These are phyloP conservation scores for Chrosomus eos DNA, from an alignment of 2,797 vertebrate species.

Conservation along the genomic window DNA sequence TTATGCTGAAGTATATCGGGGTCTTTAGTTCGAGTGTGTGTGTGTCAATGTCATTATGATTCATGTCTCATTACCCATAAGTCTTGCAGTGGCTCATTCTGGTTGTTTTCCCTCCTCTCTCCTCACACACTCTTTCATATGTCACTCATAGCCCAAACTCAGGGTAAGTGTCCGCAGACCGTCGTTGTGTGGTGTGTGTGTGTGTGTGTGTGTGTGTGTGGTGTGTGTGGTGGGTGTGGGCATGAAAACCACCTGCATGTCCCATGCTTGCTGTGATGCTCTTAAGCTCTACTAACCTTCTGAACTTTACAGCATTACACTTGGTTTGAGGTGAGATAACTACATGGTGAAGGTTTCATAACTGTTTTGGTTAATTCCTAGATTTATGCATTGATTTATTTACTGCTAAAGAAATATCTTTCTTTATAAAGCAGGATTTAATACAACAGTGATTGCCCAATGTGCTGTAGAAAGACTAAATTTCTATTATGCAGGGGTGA, in stretches of 20 bases:
- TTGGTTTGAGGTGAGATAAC: background rate
- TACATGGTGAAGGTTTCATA: background rate
- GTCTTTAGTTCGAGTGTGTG: background rate
- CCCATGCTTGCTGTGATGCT: constrained; percentile 1
- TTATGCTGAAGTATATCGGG: background rate
- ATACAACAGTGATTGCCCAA: too few relatives aligned
- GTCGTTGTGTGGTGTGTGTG: too few relatives aligned
- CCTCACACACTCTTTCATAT: background rate
- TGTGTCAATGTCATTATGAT: background rate
- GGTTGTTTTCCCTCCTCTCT: constrained; percentile 29
- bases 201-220: background rate
- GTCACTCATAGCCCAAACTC: constrained; percentile 18
- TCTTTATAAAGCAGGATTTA: too few relatives aligned
- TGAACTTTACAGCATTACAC: background rate
- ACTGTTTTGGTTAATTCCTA: background rate
- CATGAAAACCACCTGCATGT: constrained; percentile 15
- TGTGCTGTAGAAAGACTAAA: too few relatives aligned
- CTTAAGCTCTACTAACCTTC: background rate
- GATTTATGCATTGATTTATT: background rate
- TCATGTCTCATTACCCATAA: constrained; percentile 6
- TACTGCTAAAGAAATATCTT: too few relatives aligned
- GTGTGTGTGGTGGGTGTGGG: background rate
- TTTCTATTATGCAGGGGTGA: too few relatives aligned
- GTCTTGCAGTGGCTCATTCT: constrained; percentile 17
- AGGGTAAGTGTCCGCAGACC: constrained; percentile 22